Base-by-base conservation (phyloP, 1,140 invertebrate species). In the Drosophila mojavensis region DNA sequence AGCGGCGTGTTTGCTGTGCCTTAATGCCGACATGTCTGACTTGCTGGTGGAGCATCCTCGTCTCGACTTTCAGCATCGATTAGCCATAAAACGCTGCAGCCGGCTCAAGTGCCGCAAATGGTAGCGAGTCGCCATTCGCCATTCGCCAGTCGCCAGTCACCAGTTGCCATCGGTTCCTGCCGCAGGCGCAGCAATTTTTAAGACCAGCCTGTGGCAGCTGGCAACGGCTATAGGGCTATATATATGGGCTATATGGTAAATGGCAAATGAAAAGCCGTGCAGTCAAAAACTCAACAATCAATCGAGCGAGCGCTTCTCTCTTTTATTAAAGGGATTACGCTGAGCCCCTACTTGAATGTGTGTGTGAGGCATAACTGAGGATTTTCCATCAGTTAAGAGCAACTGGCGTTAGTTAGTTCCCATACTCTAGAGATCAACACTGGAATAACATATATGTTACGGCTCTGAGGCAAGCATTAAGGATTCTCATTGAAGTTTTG, bases 31-130 rank as follows among this genome's bases (percentile, higher is more conserved):
- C 45, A 15, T 55, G 61, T 58, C 68, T 65, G 53, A n/a, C 24
- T 56, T 20, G 17, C 53, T 65, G 48, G 10, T 10, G 33, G 54
- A 53, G 54, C 68, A 65, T n/a, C 48, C 11, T 67, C 70, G 82
- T 86, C 82, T 81, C 79, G 70, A 70, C 80, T 79, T 70, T 70
- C 72, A 79, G 80, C 68, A 81, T 81, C 80, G 79, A 81, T 81
- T 81, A 81, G 82, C 75, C 79, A 83, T 81, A 75, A 81, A 81
- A 70, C 9, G 55, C 55, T 73, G 63, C 55, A 72, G 63, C 56
- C 54, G 28, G 24, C 68, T 47, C 61, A 72, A 67, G 54, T 72
- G 62, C 53, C 62, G 17, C 62, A 72, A 72, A 66, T 59, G 69
- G 62, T 39, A 33, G 30, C 9, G 9, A 36, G 9, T 11, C 33